Percentiles rank a stretch among this genome's conserved stretches.
These are phyloP conservation scores for Amorpha juglandis DNA, from an alignment of 2,888 invertebrate genomes.

Conservation along the genomic window DNA sequence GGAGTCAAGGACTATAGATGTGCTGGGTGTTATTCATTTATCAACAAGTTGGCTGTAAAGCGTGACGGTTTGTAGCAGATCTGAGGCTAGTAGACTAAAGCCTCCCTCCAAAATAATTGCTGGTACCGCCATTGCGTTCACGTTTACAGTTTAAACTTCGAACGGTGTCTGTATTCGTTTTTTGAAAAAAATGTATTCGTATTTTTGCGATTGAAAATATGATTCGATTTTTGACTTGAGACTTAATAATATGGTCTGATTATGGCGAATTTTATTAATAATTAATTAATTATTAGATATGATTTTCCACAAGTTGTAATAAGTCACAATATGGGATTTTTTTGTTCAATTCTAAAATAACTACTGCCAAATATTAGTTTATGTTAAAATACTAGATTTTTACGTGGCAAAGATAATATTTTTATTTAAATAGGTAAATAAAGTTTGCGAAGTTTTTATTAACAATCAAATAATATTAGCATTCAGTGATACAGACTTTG, in stretches of 20 bases:
- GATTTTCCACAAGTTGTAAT: neutral
- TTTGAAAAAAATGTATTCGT: too few species aligned
- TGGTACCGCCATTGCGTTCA: neutral
- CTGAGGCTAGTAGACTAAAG: neutral
- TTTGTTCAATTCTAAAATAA: neutral
- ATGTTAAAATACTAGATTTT: neutral
- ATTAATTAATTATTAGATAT: neutral
- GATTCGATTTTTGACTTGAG: too few species aligned
- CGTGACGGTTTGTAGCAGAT: neutral
- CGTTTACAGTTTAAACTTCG: neutral
- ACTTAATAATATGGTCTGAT: too few species aligned
- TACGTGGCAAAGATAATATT: constrained; percentile 9
- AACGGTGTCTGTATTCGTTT: too few species aligned
- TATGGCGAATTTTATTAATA: neutral
- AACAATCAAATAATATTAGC: too few species aligned
- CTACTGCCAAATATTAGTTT: constrained; percentile 1
- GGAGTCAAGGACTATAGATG: too few species aligned
- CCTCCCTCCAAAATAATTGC: neutral
- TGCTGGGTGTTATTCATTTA: too few species aligned
- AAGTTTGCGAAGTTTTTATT: too few species aligned
- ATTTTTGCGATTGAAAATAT: too few species aligned
- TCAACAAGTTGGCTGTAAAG: neutral
- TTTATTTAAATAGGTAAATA: too few species aligned
- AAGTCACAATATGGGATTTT: neutral
- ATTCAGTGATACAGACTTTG: too few species aligned